These are phyloP conservation scores for Globodera rostochiensis DNA, from an alignment of 1,140 invertebrate genomes.

Conservation along the genomic window DNA sequence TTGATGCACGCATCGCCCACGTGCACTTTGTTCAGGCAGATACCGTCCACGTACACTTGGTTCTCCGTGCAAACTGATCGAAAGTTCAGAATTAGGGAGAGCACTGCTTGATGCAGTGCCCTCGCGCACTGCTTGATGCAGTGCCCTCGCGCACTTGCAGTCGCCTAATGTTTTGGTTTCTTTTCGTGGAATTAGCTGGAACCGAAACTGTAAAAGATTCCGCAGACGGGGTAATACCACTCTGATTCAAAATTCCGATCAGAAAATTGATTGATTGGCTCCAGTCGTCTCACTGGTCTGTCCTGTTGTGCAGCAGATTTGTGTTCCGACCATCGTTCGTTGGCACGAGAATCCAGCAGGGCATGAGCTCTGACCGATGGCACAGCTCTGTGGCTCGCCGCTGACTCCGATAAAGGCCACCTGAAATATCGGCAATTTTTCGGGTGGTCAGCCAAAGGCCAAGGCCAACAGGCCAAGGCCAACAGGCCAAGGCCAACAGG, in stretches of 20 bases:
- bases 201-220: not conserved
- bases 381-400: constrained; percentile 62
- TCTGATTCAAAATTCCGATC: not conserved
- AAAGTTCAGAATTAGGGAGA: not conserved
- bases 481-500: too few species aligned
- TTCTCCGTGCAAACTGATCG: constrained; percentile 56
- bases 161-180: not conserved
- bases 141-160: too few species aligned
- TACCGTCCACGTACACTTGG: constrained; percentile 61
- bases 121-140: too few species aligned
- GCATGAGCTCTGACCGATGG: constrained; percentile 62
- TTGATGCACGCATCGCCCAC: constrained; percentile 57
- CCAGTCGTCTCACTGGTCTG: constrained; percentile 37
- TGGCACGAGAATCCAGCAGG: constrained; percentile 63
- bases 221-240: too few species aligned
- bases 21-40: constrained; percentile 56
- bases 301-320: constrained; percentile 63
- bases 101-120: too few species aligned
- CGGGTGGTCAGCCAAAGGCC: not conserved
- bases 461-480: too few species aligned
- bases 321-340: constrained; percentile 54
- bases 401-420: constrained; percentile 64
- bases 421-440: not conserved
- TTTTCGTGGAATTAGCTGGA: not conserved
- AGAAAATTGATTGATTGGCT: not conserved